Conservation (phyloP, 2,797 vertebrate genomes). For the Peromyscus aztecus region DNA sequence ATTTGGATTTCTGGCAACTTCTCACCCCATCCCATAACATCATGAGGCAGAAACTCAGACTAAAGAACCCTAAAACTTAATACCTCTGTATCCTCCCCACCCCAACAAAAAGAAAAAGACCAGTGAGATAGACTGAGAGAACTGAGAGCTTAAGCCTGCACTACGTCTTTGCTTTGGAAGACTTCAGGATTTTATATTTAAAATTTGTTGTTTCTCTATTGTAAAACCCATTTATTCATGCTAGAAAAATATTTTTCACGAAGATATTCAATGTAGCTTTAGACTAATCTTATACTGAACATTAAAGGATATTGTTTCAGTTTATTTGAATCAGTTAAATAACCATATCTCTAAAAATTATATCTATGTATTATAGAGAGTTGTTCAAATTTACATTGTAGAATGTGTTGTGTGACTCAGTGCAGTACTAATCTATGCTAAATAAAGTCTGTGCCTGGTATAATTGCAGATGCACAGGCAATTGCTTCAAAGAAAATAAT, state of each 20-base stretch:
- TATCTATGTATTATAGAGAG: background rate
- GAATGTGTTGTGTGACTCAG: background rate
- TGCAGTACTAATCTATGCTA: background rate
- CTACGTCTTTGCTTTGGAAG: slow-evolving; percentile 13
- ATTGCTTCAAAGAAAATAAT: slow-evolving; percentile 31
- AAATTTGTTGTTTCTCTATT: background rate
- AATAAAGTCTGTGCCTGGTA: background rate
- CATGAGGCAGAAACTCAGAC: background rate
- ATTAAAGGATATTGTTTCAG: background rate
- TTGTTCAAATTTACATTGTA: background rate
- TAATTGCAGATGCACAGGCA: background rate
- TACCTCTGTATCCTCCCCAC: background rate
- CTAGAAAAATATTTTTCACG: background rate
- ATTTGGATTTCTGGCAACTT: background rate
- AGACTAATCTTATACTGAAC: background rate
- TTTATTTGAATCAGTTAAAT: background rate
- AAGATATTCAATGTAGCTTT: background rate
- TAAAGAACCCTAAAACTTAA: background rate
- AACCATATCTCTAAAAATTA: background rate
- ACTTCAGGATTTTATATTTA: background rate
- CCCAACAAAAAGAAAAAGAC: background rate
- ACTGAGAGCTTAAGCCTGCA: background rate
- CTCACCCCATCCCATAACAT: background rate
- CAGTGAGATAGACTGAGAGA: background rate
- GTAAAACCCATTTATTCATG: background rate